Percentiles rank a stretch among this genome's conserved stretches.
phyloP scores from a whole-genome alignment of 2,888 invertebrate genomes.

The Drosophila meridionalis region DNA sequence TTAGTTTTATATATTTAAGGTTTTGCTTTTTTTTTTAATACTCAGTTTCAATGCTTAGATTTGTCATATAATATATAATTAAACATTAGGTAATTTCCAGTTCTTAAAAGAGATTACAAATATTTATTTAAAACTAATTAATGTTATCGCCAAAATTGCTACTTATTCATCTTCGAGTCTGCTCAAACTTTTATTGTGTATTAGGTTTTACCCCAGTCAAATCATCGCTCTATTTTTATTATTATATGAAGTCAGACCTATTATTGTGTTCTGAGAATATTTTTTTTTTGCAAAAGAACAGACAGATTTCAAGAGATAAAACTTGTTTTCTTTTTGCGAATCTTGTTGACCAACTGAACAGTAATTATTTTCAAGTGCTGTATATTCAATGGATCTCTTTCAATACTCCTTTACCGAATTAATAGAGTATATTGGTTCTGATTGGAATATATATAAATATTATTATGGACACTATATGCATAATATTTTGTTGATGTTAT shows the following conservation, averaged over 20 bases:
- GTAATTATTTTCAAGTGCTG: not conserved
- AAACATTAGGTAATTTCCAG: too few species aligned
- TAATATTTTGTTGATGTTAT: too few species aligned
- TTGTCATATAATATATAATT: too few species aligned
- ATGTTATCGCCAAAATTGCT: too few species aligned
- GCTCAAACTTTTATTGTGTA: not conserved
- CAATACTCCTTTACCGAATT: not conserved
- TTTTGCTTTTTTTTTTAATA: not conserved
- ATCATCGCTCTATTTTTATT: not conserved
- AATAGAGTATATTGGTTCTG: not conserved
- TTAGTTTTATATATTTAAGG: not conserved
- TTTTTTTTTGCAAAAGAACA: slow-evolving; percentile 1
- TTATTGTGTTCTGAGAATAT: not conserved
- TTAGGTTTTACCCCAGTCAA: not conserved
- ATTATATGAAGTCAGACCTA: not conserved
- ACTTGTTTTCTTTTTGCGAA: not conserved
- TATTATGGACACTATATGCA: too few species aligned
- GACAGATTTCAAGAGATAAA: slow-evolving; percentile 1
- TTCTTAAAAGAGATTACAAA: too few species aligned
- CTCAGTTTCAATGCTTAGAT: not conserved
- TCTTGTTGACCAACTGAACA: not conserved
- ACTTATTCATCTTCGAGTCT: too few species aligned
- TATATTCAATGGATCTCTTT: not conserved
- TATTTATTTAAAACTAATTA: too few species aligned
- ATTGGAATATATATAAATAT: not conserved